phyloP scores from a whole-genome alignment of 2,113 vertebrate species.

The Notechis scutatus region DNA sequence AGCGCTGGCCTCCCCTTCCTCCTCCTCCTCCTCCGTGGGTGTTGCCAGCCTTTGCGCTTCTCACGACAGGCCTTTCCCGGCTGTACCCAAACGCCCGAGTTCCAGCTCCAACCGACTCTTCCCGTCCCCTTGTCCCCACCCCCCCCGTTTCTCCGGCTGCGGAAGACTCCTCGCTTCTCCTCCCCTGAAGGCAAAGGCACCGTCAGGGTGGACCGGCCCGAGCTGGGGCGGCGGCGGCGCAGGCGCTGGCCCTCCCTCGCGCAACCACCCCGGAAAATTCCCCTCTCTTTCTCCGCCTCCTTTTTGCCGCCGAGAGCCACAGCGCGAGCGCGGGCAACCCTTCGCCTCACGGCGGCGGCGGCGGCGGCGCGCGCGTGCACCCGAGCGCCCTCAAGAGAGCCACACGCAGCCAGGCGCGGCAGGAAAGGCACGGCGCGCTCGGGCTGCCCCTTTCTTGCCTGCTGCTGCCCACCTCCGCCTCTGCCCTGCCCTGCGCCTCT shows the following conservation, averaged over 20 bases:
- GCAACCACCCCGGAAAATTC: neutral
- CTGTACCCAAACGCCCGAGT: conserved; percentile 40
- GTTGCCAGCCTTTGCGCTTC: conserved; percentile 22
- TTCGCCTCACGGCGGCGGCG: neutral
- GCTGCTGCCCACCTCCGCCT: neutral
- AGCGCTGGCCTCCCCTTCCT: neutral
- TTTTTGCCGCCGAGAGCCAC: neutral
- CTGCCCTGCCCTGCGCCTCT: neutral
- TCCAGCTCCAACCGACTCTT: conserved; percentile 21
- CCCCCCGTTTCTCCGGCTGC: neutral
- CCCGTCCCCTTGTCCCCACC: no score
- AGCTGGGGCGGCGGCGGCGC: neutral
- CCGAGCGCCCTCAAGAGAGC: neutral
- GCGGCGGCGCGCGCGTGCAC: neutral
- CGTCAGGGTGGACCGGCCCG: neutral
- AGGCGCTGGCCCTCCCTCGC: neutral
- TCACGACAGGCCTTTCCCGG: conserved; percentile 50
- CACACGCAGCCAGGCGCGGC: neutral
- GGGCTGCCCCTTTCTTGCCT: neutral
- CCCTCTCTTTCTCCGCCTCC: neutral
- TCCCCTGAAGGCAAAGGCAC: neutral
- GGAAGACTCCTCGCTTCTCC: neutral
- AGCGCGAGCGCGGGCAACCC: neutral
- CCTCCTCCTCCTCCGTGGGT: neutral
- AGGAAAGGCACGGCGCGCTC: neutral